Conservation (phyloP, 1,140 invertebrate species). For the Panagrolaimus sp. region DNA sequence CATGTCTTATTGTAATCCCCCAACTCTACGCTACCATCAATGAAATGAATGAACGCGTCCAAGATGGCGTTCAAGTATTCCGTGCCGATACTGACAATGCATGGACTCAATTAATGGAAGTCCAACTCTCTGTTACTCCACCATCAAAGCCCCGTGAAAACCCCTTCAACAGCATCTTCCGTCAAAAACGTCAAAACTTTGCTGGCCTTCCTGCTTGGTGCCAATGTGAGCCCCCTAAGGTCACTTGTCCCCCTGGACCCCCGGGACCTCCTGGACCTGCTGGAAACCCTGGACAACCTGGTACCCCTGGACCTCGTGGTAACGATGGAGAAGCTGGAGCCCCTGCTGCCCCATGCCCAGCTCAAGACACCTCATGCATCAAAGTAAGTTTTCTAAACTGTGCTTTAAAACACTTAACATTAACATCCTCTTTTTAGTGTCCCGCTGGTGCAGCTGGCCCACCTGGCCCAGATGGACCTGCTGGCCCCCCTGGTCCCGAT, state of each 20-base stretch:
- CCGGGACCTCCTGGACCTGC: conserved; percentile 40
- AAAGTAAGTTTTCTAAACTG: background rate
- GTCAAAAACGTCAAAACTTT: conserved; percentile 35
- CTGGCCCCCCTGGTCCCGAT: conserved; percentile 3
- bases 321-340: conserved; percentile 23
- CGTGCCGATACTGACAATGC: conserved; percentile 47
- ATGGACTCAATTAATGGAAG: conserved; percentile 46
- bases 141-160: conserved; percentile 36
- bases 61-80: conserved; percentile 43
- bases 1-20: conserved; percentile 28
- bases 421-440: conserved; percentile 17
- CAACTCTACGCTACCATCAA: conserved; percentile 24
- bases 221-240: conserved; percentile 43
- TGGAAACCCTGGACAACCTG: conserved; percentile 37
- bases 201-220: conserved; percentile 41
- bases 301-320: conserved; percentile 33
- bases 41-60: conserved; percentile 31
- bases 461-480: conserved; percentile 26
- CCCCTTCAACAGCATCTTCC: conserved; percentile 44
- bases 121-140: conserved; percentile 39
- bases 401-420: conserved; percentile 29
- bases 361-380: conserved; percentile 23
- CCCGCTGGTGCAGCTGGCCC: conserved; percentile 16
- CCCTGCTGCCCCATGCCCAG: conserved; percentile 25
- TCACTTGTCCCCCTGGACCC: conserved; percentile 35